Base-by-base conservation (phyloP, 2,113 vertebrate genomes). In the Pygoscelis adeliae region DNA sequence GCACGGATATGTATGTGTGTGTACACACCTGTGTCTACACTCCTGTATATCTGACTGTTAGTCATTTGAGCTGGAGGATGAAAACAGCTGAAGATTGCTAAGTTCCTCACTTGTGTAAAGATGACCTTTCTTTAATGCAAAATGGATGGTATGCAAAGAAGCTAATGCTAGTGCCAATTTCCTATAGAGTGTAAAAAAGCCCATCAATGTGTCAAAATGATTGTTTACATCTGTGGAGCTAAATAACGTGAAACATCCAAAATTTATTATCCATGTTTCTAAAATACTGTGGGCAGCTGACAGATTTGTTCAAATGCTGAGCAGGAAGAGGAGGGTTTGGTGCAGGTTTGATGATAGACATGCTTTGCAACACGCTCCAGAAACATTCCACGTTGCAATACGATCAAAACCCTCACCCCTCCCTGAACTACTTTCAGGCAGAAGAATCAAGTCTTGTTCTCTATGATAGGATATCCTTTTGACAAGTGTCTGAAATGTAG, bases 1-100 rank as follows among this genome's bases (percentile, higher is more conserved):
- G 0, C 25, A 44, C 0, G 0, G 22, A 21, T 81, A 29, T 0
- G 4, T 18, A 13, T 32, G 9, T 34, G 20, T 82, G 15, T 49
- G 2, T 49, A 21, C 10, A 25, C 17, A 78, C 4, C 40, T 82
- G 17, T 52, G 27, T 53, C 44, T 87, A 19, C 6, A 27, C 5
- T 70, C 12, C 36, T 56, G 19, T 32, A 12, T 55, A 30, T 58
- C 25, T 38, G 10, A 56, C 36, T 69, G 15, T 25, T 42, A 85
- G 22, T 25, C 25, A 55, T 44, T 53, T 42, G 52, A 86, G 4
- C 15, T 59, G 34, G 22, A 83, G 25, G 72, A 79, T 67, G 38
- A 83, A 76, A 91, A 67, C 10, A 46, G 8, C 8, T 44, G 67
- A 65, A 76, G 42, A 58, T 36, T 34, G 12, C 1, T 5, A 81